Evolutionary conservation across 1,140 invertebrate species (phyloP).

Genomic region (Lasioglossum baleicum): DNA sequence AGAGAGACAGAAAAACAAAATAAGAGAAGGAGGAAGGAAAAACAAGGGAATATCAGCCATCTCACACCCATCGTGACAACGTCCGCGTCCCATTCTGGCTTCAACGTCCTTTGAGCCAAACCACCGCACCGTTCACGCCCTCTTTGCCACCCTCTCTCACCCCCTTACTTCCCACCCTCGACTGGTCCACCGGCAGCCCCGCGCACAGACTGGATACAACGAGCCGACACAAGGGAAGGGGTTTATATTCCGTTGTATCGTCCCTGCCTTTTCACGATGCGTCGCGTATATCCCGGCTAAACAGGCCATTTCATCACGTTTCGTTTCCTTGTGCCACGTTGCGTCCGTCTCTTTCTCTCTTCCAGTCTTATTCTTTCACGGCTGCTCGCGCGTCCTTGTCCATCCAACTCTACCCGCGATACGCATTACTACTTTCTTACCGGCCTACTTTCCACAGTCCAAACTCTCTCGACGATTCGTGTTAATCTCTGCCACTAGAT

Average conservation of each 20-base stretch:
- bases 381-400: neutral
- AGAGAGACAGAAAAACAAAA: neutral
- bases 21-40: slow-evolving; percentile 25
- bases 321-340: slow-evolving; percentile 37
- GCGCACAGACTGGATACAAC: slow-evolving; percentile 35
- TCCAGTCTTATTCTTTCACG: slow-evolving; percentile 24
- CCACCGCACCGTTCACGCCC: slow-evolving; percentile 48
- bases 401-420: neutral
- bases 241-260: slow-evolving; percentile 55
- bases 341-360: slow-evolving; percentile 1
- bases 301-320: slow-evolving; percentile 61
- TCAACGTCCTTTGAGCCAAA: slow-evolving; percentile 64
- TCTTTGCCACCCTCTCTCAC: slow-evolving; percentile 16
- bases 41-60: slow-evolving; percentile 61
- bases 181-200: slow-evolving; percentile 31
- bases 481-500: neutral
- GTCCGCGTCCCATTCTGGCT: slow-evolving; percentile 60
- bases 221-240: slow-evolving; percentile 24
- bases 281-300: slow-evolving; percentile 50
- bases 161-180: neutral
- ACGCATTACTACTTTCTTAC: neutral
- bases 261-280: slow-evolving; percentile 54
- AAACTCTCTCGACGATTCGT: neutral
- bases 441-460: neutral
- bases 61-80: slow-evolving; percentile 61